Conservation (phyloP, 1,140 invertebrate genomes). For the Sarcophaga peregrina region DNA sequence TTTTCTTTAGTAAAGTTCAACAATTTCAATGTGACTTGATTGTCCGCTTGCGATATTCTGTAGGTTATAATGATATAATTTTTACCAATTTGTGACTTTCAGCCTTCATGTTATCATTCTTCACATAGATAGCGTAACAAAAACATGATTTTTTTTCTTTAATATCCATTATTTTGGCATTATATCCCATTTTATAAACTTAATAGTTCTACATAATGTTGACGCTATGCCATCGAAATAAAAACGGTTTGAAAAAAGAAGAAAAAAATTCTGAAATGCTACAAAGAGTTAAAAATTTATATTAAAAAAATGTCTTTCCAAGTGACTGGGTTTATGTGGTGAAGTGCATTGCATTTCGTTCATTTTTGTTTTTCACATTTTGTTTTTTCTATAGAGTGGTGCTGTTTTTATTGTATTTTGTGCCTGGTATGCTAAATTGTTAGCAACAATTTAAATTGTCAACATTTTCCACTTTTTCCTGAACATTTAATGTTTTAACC, state of each 20-base stretch:
- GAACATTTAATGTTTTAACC: slow-evolving; percentile 1
- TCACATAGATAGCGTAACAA: too few species aligned
- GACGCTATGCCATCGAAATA: background rate
- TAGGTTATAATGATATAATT: too few species aligned
- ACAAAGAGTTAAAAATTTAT: slow-evolving; percentile 1
- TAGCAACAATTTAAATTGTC: slow-evolving; percentile 22
- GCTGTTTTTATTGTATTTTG: too few species aligned
- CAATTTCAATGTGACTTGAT: too few species aligned
- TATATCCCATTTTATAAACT: background rate
- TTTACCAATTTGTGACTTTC: too few species aligned
- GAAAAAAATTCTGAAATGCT: background rate
- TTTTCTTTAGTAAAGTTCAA: too few species aligned
- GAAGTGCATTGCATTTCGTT: too few species aligned
- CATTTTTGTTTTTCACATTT: too few species aligned
- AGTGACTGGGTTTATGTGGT: background rate
- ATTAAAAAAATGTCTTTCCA: background rate
- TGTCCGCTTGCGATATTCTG: too few species aligned
- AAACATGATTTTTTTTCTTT: too few species aligned
- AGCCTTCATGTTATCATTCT: too few species aligned
- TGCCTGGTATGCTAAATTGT: slow-evolving; percentile 20
- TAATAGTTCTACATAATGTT: background rate
- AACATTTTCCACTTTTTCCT: background rate
- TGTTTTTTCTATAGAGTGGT: too few species aligned
- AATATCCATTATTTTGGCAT: background rate
- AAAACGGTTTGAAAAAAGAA: background rate